A percentile compares a stretch with the other conserved stretches of the same genome.
These are phyloP conservation scores for Gortyna flavago DNA, from an alignment of 2,888 invertebrate species.

Conservation along the genomic window DNA sequence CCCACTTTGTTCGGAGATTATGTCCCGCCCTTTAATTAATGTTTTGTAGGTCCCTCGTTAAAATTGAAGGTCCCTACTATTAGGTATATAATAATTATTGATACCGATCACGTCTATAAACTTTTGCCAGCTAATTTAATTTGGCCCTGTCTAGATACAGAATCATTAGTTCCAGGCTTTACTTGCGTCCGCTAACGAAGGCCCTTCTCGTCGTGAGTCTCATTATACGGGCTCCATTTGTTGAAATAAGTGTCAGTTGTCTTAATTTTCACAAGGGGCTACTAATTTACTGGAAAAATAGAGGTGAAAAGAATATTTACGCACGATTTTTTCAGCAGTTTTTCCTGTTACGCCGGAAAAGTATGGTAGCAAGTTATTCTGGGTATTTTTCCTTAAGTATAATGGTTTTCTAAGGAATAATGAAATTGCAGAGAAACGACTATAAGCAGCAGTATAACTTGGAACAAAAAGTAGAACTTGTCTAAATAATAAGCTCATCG, in stretches of 20 bases:
- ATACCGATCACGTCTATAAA: background rate
- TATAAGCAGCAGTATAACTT: background rate
- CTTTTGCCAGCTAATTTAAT: too few species aligned
- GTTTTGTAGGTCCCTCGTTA: slow-evolving; percentile 8
- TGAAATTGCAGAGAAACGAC: background rate
- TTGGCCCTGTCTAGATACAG: background rate
- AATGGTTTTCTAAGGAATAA: background rate
- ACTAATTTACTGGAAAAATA: slow-evolving; percentile 27
- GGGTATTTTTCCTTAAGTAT: background rate
- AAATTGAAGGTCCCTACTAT: slow-evolving; percentile 27
- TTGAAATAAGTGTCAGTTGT: slow-evolving; percentile 11
- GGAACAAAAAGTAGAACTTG: background rate
- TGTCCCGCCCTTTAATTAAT: slow-evolving; percentile 33
- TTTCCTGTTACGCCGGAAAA: slow-evolving; percentile 4
- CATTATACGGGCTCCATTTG: slow-evolving; percentile 6
- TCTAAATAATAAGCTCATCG: background rate
- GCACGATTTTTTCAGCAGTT: slow-evolving; percentile 2
- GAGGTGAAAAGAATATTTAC: slow-evolving; percentile 25
- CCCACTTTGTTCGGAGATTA: background rate
- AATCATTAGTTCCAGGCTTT: background rate
- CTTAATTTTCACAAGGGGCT: slow-evolving; percentile 5
- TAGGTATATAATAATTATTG: slow-evolving; percentile 6
- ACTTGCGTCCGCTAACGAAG: background rate
- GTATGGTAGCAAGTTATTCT: background rate
- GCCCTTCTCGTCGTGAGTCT: background rate